Evolutionary conservation across 2,113 vertebrate genomes (phyloP).

Genomic region (Osmerus mordax): DNA sequence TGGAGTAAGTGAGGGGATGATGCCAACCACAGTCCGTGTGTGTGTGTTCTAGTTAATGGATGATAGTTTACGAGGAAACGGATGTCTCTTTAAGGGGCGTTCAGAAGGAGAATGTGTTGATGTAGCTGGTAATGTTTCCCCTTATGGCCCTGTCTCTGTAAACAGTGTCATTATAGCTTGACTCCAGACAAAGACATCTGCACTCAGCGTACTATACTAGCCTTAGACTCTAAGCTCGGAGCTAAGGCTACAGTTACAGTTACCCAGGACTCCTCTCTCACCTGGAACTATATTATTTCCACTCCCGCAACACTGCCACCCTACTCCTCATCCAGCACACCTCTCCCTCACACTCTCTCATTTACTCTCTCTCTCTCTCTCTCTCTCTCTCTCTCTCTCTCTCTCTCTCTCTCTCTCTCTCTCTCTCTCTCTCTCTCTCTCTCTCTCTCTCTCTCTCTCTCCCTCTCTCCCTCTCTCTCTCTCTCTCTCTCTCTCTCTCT

Average conservation of each 20-base stretch:
- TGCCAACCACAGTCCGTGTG: neutral
- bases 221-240: constrained; percentile 3
- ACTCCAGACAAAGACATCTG: constrained; percentile 46
- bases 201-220: constrained; percentile 28
- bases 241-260: constrained; percentile 21
- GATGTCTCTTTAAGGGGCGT: constrained; percentile 36
- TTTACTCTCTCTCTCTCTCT: neutral
- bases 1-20: too few species aligned
- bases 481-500: neutral
- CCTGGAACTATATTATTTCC: constrained; percentile 31
- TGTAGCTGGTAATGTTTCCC: constrained; percentile 39
- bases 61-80: constrained; percentile 42
- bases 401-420: neutral
- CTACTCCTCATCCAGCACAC: too few species aligned
- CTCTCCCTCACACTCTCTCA: constrained; percentile 1
- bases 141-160: constrained; percentile 23
- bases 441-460: neutral
- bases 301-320: neutral
- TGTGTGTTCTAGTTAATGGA: constrained; percentile 39
- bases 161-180: constrained; percentile 26
- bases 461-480: too few species aligned
- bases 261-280: constrained; percentile 16
- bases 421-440: neutral
- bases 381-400: neutral
- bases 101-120: constrained; percentile 42